Base-by-base conservation (phyloP, 2,797 vertebrate species). In the Neostethus bicornis region DNA sequence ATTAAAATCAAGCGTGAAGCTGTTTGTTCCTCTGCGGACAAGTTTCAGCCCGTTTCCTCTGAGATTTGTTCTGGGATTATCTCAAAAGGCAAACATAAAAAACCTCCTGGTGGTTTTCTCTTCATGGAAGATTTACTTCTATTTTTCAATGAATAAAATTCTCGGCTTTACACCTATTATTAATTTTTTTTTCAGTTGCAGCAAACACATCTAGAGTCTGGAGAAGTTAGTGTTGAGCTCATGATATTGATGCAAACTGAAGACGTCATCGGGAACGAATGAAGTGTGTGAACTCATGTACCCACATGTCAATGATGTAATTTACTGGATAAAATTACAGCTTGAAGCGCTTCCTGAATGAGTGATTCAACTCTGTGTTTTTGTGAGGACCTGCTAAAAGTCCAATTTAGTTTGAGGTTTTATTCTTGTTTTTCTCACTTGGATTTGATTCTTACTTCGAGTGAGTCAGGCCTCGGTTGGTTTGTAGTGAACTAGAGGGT, bases 231-330 rank as follows among this genome's bases (percentile, higher is more conserved):
- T 43, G 51, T 55, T 25, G 35, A 49, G 45, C 17, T 49, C 7
- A 38, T 23, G 10, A 2, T 7, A 41, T 58, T 59, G 29, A 17
- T 12, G 37, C 29, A 44, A 39, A 34, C 39, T 24, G 60, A 55
- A 46, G 51, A 74, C 41, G 25, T 75, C 66, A 65, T 5, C 54
- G 57, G 31, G 14, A 20, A 41, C 49, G 51, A 41, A 46, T 41
- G 48, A 16, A 26, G 42, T 34, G 32, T 19, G 25, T 41, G 2
- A 4, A 55, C 2, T 55, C 24, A 6, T 70, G 73, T 71, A 28
- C 61, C 32, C 24, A 29, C 64, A 63, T 3, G 67, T 60, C 19
- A 0, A 37, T 71, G 64, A 66, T 51, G 74, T 69, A 28, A 77
- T 39, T 1, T 29, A 26, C n/a, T 11, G 11, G 43, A 16, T 51